Conservation (phyloP, 2,888 invertebrate species). For the Eristalis tenax region DNA sequence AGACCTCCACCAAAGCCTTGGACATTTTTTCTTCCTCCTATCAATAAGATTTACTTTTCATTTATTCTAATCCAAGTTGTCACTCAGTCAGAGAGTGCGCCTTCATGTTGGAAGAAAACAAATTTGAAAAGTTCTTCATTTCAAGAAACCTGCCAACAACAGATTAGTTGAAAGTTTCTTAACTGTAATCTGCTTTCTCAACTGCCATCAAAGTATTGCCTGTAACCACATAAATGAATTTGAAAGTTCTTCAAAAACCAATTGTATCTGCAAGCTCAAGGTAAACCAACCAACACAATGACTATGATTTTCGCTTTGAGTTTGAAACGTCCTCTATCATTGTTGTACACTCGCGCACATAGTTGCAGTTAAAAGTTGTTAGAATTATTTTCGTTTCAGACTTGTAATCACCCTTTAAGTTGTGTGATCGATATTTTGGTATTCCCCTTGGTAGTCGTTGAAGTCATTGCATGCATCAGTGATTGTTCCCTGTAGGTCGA, state of each 20-base stretch:
- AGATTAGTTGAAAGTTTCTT: not conserved
- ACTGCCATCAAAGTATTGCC: not conserved
- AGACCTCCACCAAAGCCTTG: too few relatives aligned
- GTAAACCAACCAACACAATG: not conserved
- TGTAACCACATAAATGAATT: not conserved
- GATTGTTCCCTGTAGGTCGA: not conserved
- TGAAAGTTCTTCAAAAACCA: not conserved
- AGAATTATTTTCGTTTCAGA: not conserved
- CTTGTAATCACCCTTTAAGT: not conserved
- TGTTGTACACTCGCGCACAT: not conserved
- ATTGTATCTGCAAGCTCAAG: not conserved
- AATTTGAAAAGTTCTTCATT: not conserved
- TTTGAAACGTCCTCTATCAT: not conserved
- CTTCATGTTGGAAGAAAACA: not conserved
- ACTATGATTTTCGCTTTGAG: not conserved
- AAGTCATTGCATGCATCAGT: not conserved
- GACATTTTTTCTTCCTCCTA: not conserved
- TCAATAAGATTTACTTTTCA: not conserved
- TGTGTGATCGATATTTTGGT: not conserved
- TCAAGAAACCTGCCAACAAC: not conserved
- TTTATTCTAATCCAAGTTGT: not conserved
- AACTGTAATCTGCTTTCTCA: not conserved
- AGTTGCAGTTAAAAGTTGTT: not conserved
- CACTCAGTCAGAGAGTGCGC: not conserved
- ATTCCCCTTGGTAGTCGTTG: not conserved